Evolutionary conservation across 2,113 vertebrate genomes (phyloP).

Genomic region (Bos javanicus): DNA sequence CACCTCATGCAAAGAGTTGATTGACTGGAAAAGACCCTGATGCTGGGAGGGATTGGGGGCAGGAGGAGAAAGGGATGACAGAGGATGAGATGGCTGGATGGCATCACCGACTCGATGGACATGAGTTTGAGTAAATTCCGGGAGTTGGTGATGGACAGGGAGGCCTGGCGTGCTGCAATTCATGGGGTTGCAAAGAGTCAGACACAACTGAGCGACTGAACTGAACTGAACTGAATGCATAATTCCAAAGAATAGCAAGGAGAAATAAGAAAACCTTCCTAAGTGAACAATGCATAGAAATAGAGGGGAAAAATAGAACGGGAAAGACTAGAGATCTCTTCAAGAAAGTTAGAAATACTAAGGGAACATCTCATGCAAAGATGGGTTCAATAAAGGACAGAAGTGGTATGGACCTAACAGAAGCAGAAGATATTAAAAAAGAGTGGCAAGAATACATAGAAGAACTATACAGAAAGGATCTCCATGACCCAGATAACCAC

Average conservation of each 20-base stretch:
- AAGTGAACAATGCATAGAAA: not conserved
- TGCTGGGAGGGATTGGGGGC: too few relatives aligned
- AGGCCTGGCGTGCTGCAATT: too few relatives aligned
- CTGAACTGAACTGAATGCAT: not conserved
- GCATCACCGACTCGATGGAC: too few relatives aligned
- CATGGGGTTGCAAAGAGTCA: rapidly evolving
- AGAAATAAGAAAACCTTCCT: not conserved
- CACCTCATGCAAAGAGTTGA: too few relatives aligned
- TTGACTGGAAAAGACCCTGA: too few relatives aligned
- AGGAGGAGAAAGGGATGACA: too few relatives aligned
- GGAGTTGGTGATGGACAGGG: too few relatives aligned
- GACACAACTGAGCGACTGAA: too few relatives aligned
- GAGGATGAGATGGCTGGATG: too few relatives aligned
- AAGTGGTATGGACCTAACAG: not conserved
- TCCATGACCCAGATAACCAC: not conserved
- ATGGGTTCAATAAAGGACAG: not conserved
- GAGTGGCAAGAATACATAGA: not conserved
- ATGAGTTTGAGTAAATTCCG: rapidly evolving
- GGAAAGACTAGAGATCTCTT: not conserved
- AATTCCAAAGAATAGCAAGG: not conserved
- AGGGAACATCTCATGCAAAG: not conserved
- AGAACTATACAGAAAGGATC: not conserved
- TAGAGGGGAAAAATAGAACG: not conserved
- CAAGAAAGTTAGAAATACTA: not conserved
- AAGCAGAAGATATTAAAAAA: not conserved